A percentile compares a stretch with the other conserved stretches of the same genome.
Conservation (phyloP, 2,888 invertebrate species). For the Yponomeuta malinellus region DNA sequence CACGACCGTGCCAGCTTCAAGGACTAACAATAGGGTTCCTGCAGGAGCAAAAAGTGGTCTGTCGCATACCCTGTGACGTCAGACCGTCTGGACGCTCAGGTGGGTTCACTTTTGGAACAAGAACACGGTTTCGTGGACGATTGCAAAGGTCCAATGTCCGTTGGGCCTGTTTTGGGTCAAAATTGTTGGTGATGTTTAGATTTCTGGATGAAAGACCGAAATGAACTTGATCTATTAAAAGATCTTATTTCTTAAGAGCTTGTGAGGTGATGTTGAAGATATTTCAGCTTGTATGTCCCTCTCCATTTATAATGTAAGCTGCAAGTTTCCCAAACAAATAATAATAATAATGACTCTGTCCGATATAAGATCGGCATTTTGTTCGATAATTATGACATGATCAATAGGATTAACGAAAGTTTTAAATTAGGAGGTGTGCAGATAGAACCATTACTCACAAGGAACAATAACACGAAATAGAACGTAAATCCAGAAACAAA, state of each 20-base stretch:
- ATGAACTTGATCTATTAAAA: not conserved
- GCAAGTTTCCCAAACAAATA: no score
- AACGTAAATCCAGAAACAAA: constrained; percentile 13
- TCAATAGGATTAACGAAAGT: not conserved
- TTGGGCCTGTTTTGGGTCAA: constrained; percentile 25
- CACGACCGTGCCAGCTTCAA: constrained; percentile 46
- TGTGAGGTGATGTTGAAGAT: no score
- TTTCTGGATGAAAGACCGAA: constrained; percentile 32
- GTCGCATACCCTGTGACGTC: not conserved
- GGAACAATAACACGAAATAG: not conserved
- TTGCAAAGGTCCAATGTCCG: constrained; percentile 27
- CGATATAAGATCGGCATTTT: no score
- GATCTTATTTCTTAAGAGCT: no score
- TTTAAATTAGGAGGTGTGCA: not conserved
- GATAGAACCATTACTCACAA: not conserved
- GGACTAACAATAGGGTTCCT: constrained; percentile 57
- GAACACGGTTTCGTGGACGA: not conserved
- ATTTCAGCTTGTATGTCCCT: no score
- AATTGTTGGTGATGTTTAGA: constrained; percentile 46
- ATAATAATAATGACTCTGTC: no score
- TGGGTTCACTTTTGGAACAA: not conserved
- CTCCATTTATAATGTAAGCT: no score
- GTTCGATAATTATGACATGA: no score
- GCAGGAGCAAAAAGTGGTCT: constrained; percentile 34
- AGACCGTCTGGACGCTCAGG: constrained; percentile 2